phyloP scores from a whole-genome alignment of 2,113 vertebrate species.

The Chloropsis hardwickii region DNA sequence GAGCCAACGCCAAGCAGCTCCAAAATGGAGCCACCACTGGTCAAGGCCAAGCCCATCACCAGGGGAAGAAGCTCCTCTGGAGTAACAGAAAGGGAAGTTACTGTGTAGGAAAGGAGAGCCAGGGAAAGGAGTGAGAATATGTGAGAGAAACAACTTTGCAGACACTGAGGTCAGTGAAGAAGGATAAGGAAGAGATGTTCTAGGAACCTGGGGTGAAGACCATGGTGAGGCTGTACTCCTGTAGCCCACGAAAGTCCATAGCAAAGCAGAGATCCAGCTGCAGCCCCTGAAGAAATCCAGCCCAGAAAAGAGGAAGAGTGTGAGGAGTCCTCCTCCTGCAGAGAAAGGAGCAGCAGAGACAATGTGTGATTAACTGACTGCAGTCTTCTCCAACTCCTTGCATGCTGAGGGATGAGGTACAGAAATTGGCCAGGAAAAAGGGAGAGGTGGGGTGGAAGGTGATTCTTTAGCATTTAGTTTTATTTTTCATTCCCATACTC shows the following conservation, averaged over 20 bases:
- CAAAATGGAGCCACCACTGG: fast-evolving
- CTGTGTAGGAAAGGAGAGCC: neutral
- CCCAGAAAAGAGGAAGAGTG: neutral
- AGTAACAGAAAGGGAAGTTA: neutral
- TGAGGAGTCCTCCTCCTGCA: neutral
- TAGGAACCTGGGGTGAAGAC: neutral
- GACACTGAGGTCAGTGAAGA: neutral
- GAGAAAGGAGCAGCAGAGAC: neutral
- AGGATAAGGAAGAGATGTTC: neutral
- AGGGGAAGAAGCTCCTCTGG: neutral
- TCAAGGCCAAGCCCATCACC: neutral
- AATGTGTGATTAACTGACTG: neutral
- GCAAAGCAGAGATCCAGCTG: neutral
- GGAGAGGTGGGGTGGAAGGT: neutral
- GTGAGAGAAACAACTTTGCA: neutral
- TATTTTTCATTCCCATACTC: neutral
- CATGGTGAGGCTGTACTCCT: neutral
- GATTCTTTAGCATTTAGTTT: neutral
- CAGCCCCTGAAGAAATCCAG: neutral
- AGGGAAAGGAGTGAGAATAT: neutral
- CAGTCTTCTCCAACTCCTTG: neutral
- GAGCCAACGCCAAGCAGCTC: neutral
- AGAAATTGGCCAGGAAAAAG: neutral
- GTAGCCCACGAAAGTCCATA: neutral
- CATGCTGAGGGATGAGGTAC: neutral